These are phyloP conservation scores for Athalia rosae DNA, from an alignment of 2,888 invertebrate genomes.

Conservation along the genomic window DNA sequence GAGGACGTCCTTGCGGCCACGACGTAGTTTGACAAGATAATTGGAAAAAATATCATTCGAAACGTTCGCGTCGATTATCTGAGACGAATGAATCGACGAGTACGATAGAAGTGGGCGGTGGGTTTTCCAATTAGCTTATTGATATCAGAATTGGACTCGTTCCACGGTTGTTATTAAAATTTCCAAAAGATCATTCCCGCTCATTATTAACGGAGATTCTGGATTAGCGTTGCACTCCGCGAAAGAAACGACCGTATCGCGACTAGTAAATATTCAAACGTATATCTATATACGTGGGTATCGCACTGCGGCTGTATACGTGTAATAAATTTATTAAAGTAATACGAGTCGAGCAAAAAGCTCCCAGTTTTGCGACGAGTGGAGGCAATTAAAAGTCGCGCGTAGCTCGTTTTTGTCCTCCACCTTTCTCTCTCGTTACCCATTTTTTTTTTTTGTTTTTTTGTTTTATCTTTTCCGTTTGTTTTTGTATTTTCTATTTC, in stretches of 20 bases:
- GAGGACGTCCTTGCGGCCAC: too few species aligned
- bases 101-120: background rate
- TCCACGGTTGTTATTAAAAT: background rate
- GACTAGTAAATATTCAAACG: constrained; percentile 12
- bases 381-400: constrained; percentile 29
- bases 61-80: too few species aligned
- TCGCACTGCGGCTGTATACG: background rate
- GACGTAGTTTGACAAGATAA: too few species aligned
- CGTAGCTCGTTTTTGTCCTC: background rate
- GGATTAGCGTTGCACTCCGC: background rate
- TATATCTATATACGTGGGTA: background rate
- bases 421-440: background rate
- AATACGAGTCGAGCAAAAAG: constrained; percentile 22
- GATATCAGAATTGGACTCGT: background rate
- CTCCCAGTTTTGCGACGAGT: constrained; percentile 7
- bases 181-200: background rate
- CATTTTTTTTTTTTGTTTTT: background rate
- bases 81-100: background rate
- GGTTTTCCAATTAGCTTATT: background rate
- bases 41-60: too few species aligned
- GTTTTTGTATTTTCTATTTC: background rate
- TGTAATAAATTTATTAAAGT: constrained; percentile 32
- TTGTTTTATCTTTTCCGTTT: background rate
- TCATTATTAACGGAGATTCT: background rate
- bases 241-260: background rate